A percentile compares a stretch with the other conserved stretches of the same genome.
Evolutionary conservation across 2,888 invertebrate species (phyloP).

Genomic region (Lydus trimaculatus): DNA sequence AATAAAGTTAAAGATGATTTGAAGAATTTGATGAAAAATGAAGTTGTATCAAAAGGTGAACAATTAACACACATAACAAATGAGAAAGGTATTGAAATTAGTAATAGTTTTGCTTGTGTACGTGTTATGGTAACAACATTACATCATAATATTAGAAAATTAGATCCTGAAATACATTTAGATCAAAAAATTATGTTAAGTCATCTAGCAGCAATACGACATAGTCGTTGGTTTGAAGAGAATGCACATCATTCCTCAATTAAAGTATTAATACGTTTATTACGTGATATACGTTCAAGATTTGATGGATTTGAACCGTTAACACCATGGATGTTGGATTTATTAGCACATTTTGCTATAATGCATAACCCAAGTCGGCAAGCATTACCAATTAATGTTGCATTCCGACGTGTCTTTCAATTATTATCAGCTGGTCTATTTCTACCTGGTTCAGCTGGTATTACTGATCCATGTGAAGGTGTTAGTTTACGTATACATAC

Average conservation of each 20-base stretch:
- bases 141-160: slow-evolving; percentile 90
- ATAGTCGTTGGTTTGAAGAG: slow-evolving; percentile 98
- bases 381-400: slow-evolving; percentile 90
- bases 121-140: slow-evolving; percentile 92
- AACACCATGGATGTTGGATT: slow-evolving; percentile 96
- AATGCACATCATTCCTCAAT: slow-evolving; percentile 97
- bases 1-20: slow-evolving; percentile 88
- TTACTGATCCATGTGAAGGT: slow-evolving; percentile 94
- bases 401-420: slow-evolving; percentile 90
- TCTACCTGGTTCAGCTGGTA: slow-evolving; percentile 91
- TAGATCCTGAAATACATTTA: slow-evolving; percentile 86
- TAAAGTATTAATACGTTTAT: slow-evolving; percentile 87
- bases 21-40: slow-evolving; percentile 73
- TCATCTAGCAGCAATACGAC: slow-evolving; percentile 92
- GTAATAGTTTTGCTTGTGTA: slow-evolving; percentile 84
- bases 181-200: slow-evolving; percentile 82
- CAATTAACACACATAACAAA: slow-evolving; percentile 65
- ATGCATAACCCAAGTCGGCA: slow-evolving; percentile 95
- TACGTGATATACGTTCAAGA: slow-evolving; percentile 90
- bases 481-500: slow-evolving; percentile 90
- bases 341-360: slow-evolving; percentile 94
- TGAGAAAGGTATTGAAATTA: slow-evolving; percentile 89
- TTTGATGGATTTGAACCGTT: slow-evolving; percentile 91
- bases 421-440: slow-evolving; percentile 93
- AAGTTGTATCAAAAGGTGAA: slow-evolving; percentile 69